These are phyloP conservation scores for Melinopterus prodromus DNA, from an alignment of 2,888 invertebrate genomes.

Conservation along the genomic window DNA sequence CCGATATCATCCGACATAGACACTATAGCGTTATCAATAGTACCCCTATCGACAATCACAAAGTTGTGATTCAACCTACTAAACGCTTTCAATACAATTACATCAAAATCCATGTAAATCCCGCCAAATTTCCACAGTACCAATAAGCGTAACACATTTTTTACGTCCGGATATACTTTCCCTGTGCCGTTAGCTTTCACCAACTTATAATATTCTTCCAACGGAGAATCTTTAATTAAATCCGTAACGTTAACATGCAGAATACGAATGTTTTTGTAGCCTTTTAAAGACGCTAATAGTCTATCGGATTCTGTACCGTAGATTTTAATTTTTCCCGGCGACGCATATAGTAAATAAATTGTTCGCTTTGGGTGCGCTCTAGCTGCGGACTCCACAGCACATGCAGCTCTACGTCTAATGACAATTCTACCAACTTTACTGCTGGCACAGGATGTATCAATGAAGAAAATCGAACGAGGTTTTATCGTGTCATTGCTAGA, in stretches of 20 bases:
- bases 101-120: background rate
- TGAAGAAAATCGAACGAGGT: background rate
- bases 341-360: background rate
- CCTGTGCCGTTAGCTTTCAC: background rate
- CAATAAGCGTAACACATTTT: background rate
- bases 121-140: background rate
- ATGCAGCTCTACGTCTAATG: background rate
- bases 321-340: background rate
- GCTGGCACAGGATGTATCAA: background rate
- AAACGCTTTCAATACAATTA: background rate
- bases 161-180: background rate
- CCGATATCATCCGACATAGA: background rate
- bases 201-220: background rate
- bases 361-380: background rate
- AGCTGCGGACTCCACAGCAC: background rate
- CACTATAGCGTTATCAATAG: background rate
- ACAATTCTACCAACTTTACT: background rate
- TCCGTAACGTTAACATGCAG: background rate
- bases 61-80: background rate
- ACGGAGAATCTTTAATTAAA: background rate
- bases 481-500: background rate
- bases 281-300: background rate
- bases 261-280: background rate
- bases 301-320: background rate
- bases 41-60: background rate